Percentiles rank a stretch among this genome's conserved stretches.
phyloP scores from a whole-genome alignment of 2,113 vertebrate species.

The Mixornis gularis region DNA sequence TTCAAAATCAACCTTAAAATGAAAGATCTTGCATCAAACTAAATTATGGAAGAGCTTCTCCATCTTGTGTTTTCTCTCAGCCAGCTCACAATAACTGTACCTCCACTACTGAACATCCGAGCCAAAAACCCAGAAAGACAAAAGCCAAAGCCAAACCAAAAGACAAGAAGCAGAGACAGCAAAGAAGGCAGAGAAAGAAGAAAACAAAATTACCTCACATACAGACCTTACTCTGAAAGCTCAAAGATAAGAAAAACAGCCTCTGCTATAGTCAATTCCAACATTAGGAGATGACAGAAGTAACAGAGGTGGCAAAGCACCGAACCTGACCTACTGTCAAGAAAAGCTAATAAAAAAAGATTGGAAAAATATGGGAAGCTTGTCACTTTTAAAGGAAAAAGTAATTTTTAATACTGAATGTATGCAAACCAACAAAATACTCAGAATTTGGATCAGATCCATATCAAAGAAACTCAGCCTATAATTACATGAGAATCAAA shows the following conservation, averaged over 20 bases:
- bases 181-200: neutral
- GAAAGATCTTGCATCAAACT: neutral
- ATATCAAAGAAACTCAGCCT: conserved; percentile 14
- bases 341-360: neutral
- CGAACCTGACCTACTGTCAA: neutral
- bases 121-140: conserved; percentile 22
- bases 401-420: neutral
- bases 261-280: neutral
- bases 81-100: conserved; percentile 9
- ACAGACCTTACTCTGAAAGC: neutral
- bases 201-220: neutral
- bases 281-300: neutral
- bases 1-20: neutral
- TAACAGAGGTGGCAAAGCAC: neutral
- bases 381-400: neutral
- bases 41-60: neutral
- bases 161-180: conserved; percentile 51
- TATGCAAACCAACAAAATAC: conserved; percentile 3
- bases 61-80: conserved; percentile 3
- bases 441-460: neutral
- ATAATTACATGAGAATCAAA: neutral
- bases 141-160: conserved; percentile 46
- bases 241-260: neutral
- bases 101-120: neutral
- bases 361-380: neutral